phyloP scores from a whole-genome alignment of 1,140 invertebrate genomes.

The Tyrophagus putrescentiae region DNA sequence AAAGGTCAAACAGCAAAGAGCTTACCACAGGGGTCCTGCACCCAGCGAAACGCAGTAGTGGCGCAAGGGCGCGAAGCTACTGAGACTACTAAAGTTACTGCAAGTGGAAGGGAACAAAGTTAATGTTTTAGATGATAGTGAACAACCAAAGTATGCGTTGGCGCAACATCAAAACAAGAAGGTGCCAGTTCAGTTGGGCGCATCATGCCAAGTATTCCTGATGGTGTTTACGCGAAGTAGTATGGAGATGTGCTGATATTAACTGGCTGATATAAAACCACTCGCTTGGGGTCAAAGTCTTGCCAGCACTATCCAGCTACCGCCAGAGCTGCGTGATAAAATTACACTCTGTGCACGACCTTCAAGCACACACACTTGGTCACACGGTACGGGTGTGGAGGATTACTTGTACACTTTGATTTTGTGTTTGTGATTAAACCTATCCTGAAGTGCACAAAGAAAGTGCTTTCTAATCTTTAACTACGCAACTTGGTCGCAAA shows the following conservation, averaged over 20 bases:
- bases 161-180: too few species aligned
- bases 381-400: too few species aligned
- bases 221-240: neutral
- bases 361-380: neutral
- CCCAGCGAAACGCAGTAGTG: constrained; percentile 78
- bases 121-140: too few species aligned
- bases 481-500: too few species aligned
- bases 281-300: too few species aligned
- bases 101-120: neutral
- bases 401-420: too few species aligned
- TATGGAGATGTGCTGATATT: neutral
- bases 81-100: constrained; percentile 2
- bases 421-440: too few species aligned
- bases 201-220: neutral
- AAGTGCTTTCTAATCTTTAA: too few species aligned
- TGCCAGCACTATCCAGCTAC: too few species aligned
- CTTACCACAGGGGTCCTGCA: constrained; percentile 85
- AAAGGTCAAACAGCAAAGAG: neutral
- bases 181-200: neutral
- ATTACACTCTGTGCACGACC: constrained; percentile 6
- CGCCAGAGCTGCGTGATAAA: neutral
- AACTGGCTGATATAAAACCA: too few species aligned
- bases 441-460: too few species aligned
- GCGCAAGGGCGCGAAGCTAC: constrained; percentile 25
- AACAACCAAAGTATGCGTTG: too few species aligned